These are phyloP conservation scores for Nudaria mundana DNA, from an alignment of 2,888 invertebrate species.

Conservation along the genomic window DNA sequence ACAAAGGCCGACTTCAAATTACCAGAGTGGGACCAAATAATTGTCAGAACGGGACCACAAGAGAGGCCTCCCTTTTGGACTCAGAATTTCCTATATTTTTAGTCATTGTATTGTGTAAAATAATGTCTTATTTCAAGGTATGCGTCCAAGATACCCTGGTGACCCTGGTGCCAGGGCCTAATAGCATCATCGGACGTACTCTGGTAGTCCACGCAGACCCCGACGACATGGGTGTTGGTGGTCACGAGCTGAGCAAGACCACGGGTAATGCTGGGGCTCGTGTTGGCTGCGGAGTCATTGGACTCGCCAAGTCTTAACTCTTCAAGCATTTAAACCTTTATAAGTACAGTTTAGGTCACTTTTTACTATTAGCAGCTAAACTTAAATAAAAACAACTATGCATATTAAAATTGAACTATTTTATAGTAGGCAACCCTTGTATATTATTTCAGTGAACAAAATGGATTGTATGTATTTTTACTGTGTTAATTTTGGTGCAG, in stretches of 20 bases:
- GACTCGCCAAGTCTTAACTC: slow-evolving; percentile 71
- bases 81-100: no score
- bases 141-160: slow-evolving; percentile 64
- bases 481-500: slow-evolving; percentile 45
- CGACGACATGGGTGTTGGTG: slow-evolving; percentile 96
- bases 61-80: no score
- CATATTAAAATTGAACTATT: slow-evolving; percentile 27
- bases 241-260: slow-evolving; percentile 94
- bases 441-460: slow-evolving; percentile 37
- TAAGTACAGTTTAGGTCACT: slow-evolving; percentile 6
- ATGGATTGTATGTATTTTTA: slow-evolving; percentile 34
- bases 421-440: slow-evolving; percentile 43
- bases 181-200: slow-evolving; percentile 92
- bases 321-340: no score
- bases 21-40: no score
- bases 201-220: slow-evolving; percentile 95
- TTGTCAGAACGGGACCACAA: no score
- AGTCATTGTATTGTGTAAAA: no score
- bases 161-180: slow-evolving; percentile 77
- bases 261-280: slow-evolving; percentile 98
- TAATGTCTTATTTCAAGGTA: no score
- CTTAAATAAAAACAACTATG: slow-evolving; percentile 12
- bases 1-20: no score
- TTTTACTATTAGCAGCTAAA: slow-evolving; percentile 8
- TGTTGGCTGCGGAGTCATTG: slow-evolving; percentile 94